Conservation (phyloP, 2,797 vertebrate genomes). For the Hybognathus amarus region DNA sequence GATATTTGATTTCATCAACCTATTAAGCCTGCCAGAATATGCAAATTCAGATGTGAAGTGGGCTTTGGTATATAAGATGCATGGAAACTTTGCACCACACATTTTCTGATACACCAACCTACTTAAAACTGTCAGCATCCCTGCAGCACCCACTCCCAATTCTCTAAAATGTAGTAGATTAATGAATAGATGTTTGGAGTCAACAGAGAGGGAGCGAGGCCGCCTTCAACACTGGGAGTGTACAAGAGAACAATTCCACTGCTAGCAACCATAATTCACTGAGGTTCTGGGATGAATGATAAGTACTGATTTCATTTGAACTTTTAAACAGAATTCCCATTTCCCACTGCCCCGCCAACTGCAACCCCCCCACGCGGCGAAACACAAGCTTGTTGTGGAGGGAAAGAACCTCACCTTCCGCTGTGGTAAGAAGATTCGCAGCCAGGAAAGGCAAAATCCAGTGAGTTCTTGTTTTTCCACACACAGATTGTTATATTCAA, state of each 20-base stretch:
- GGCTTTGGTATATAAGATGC: not conserved
- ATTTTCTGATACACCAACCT: not conserved
- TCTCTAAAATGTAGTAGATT: not conserved
- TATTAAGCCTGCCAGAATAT: not conserved
- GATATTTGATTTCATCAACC: not conserved
- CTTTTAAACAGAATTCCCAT: conserved; percentile 86
- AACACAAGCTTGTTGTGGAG: conserved; percentile 89
- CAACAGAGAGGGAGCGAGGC: not conserved
- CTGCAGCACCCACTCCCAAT: not conserved
- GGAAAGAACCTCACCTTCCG: conserved; percentile 94
- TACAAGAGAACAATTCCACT: not conserved
- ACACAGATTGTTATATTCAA: not conserved
- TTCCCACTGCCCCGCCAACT: conserved; percentile 87
- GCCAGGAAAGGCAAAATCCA: conserved; percentile 94
- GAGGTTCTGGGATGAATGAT: not conserved
- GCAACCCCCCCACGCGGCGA: conserved; percentile 86
- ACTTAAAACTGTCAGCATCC: not conserved
- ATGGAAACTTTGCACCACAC: not conserved
- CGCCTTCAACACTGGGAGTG: not conserved
- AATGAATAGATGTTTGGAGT: not conserved
- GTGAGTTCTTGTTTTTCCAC: conserved; percentile 79
- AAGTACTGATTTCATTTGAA: not conserved
- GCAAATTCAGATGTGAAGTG: not conserved
- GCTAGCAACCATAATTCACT: not conserved
- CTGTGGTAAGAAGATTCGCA: conserved; percentile 94